Conservation (phyloP, 1,140 invertebrate species). For the Panagrolaimus sp. region DNA sequence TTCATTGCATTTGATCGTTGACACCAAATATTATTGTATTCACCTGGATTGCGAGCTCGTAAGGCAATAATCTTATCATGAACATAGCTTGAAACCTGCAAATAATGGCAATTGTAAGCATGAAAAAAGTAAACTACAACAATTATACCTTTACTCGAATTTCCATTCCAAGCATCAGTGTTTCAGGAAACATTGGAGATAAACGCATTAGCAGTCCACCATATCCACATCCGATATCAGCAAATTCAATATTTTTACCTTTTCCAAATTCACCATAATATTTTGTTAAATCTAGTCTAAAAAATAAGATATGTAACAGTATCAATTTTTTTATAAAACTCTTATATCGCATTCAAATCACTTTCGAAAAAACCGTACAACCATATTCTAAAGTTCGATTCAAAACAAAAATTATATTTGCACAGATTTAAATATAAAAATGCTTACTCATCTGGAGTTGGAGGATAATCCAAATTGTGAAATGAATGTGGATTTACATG, state of each 20-base stretch:
- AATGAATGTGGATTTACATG: constrained; percentile 98
- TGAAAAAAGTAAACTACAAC: constrained; percentile 63
- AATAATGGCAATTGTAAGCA: constrained; percentile 60
- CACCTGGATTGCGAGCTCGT: constrained; percentile 69
- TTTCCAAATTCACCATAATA: constrained; percentile 70
- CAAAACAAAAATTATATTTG: neutral
- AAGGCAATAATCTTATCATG: constrained; percentile 85
- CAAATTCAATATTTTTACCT: constrained; percentile 74
- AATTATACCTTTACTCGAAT: constrained; percentile 81
- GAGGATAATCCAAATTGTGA: constrained; percentile 92
- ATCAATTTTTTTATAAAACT: constrained; percentile 14
- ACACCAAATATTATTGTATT: constrained; percentile 90
- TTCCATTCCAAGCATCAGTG: constrained; percentile 87
- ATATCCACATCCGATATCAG: constrained; percentile 97
- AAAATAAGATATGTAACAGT: constrained; percentile 61
- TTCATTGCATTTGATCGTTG: constrained; percentile 97
- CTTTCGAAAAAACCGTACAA: constrained; percentile 44
- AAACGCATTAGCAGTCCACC: constrained; percentile 84
- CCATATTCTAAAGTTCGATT: neutral
- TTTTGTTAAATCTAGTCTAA: constrained; percentile 73
- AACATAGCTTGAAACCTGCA: constrained; percentile 85
- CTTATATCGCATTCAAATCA: constrained; percentile 36
- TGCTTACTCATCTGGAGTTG: constrained; percentile 42
- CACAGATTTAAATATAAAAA: neutral
- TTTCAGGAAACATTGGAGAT: constrained; percentile 82